Evolutionary conservation across 2,797 vertebrate genomes (phyloP).

Genomic region (Pipistrellus kuhlii): DNA sequence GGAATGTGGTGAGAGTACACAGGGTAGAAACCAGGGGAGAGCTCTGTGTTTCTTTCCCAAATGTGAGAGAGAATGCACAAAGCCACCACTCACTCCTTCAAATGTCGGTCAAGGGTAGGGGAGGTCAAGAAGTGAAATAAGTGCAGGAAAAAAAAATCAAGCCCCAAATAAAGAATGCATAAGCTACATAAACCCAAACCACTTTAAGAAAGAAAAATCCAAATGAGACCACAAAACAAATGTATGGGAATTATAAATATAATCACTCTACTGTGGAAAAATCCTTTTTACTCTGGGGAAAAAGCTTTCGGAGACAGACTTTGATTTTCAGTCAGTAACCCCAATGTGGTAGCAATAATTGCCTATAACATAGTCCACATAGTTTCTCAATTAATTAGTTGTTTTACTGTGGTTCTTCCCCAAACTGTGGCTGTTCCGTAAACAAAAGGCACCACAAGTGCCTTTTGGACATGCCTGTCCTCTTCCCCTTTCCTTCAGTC

Average conservation of each 20-base stretch:
- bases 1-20: background rate
- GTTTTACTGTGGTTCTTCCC: slow-evolving; percentile 35
- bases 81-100: background rate
- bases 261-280: slow-evolving; percentile 36
- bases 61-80: slow-evolving; percentile 21
- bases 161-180: slow-evolving; percentile 40
- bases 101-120: background rate
- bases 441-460: slow-evolving; percentile 47
- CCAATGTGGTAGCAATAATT: background rate
- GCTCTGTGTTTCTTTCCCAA: slow-evolving; percentile 12
- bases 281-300: background rate
- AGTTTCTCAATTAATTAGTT: slow-evolving; percentile 59
- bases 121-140: slow-evolving; percentile 3
- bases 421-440: slow-evolving; percentile 38
- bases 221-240: slow-evolving; percentile 52
- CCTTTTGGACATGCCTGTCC: slow-evolving; percentile 54
- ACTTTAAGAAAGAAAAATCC: background rate
- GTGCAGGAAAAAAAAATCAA: background rate
- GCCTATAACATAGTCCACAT: background rate
- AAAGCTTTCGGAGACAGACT: slow-evolving; percentile 61
- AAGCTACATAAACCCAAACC: slow-evolving; percentile 56
- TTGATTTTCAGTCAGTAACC: slow-evolving; percentile 50
- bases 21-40: slow-evolving; percentile 15
- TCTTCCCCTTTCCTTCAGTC: slow-evolving; percentile 68
- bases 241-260: slow-evolving; percentile 44